Evolutionary conservation across 2,797 vertebrate genomes (phyloP).

Genomic region (Cyprinella venusta): DNA sequence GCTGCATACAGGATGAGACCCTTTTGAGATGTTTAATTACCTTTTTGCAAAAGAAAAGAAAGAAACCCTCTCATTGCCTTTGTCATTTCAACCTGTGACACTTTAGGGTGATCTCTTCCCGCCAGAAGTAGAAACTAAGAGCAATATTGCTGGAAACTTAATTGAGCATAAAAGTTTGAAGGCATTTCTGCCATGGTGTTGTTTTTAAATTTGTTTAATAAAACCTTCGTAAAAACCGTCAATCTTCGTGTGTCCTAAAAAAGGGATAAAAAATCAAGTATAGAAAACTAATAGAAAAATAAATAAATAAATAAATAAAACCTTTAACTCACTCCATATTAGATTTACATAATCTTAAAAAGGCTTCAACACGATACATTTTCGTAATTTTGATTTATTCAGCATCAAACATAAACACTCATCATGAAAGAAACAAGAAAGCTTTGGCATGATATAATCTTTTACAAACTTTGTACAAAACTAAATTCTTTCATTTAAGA

Average conservation of each 20-base stretch:
- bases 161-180: neutral
- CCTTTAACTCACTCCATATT: neutral
- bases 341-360: neutral
- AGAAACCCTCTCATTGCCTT: conserved; percentile 66
- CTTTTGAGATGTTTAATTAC: conserved; percentile 89
- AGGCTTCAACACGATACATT: conserved; percentile 54
- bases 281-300: neutral
- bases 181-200: neutral
- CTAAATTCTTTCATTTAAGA: conserved; percentile 83
- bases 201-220: neutral
- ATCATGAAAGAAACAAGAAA: conserved; percentile 60
- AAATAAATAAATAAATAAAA: neutral
- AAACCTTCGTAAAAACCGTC: neutral
- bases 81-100: conserved; percentile 62
- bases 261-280: neutral
- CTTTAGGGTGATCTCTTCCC: conserved; percentile 61
- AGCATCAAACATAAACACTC: conserved; percentile 80
- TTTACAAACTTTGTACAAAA: conserved; percentile 88
- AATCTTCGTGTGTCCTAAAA: neutral
- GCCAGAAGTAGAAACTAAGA: conserved; percentile 62
- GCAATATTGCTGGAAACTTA: neutral
- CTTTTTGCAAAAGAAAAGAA: conserved; percentile 81
- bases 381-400: conserved; percentile 62
- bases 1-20: conserved; percentile 91
- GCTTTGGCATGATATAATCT: conserved; percentile 90